These are phyloP conservation scores for Allobates femoralis DNA, from an alignment of 2,797 vertebrate genomes.

Conservation along the genomic window DNA sequence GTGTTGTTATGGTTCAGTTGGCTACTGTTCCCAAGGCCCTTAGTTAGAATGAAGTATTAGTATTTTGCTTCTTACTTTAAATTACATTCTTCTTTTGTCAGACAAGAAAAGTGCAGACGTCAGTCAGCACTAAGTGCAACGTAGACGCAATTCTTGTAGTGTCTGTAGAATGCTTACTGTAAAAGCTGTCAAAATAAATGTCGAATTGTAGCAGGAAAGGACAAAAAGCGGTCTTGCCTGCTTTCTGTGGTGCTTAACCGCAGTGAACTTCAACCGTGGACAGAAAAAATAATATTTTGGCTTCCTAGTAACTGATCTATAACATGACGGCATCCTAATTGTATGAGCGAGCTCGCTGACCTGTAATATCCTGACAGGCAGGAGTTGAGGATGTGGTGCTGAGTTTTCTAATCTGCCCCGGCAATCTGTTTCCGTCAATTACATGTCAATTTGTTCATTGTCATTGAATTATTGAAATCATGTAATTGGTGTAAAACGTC, in stretches of 20 bases:
- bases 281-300: slow-evolving; percentile 30
- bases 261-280: not conserved
- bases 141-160: not conserved
- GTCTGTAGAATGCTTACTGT: not conserved
- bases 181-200: slow-evolving; percentile 39
- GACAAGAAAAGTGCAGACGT: not conserved
- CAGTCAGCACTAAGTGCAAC: not conserved
- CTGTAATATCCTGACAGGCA: slow-evolving; percentile 39
- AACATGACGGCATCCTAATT: slow-evolving; percentile 6
- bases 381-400: not conserved
- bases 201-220: not conserved
- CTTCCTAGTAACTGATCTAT: slow-evolving; percentile 22
- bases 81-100: not conserved
- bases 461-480: slow-evolving; percentile 24
- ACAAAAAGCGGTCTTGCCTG: not conserved
- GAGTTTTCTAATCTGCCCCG: slow-evolving; percentile 47
- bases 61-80: not conserved
- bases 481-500: slow-evolving; percentile 1
- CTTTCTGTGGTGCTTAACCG: not conserved
- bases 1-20: too few relatives aligned
- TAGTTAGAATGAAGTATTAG: too few relatives aligned
- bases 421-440: slow-evolving; percentile 52
- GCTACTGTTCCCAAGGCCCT: not conserved
- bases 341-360: slow-evolving; percentile 17
- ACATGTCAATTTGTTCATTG: slow-evolving; percentile 47